These are phyloP conservation scores for Panagrolaimus sp. DNA, from an alignment of 1,140 invertebrate species.

Conservation along the genomic window DNA sequence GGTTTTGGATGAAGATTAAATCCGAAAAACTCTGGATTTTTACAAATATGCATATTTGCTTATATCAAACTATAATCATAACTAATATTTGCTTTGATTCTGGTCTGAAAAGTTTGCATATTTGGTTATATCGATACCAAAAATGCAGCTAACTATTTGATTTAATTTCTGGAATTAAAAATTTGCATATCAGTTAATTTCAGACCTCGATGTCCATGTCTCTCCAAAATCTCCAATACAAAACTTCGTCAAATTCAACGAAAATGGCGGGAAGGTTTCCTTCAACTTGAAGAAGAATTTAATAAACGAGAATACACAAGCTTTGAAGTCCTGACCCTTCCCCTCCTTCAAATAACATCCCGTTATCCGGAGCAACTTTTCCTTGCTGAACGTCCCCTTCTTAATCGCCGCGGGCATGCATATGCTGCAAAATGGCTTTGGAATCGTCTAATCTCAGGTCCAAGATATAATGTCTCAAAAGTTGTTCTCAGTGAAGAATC, in stretches of 20 bases:
- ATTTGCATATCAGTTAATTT: conserved; percentile 15
- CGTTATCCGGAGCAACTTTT: conserved; percentile 50
- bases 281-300: conserved; percentile 45
- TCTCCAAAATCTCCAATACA: conserved; percentile 34
- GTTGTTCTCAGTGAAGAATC: conserved; percentile 44
- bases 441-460: conserved; percentile 49
- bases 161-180: too few species aligned
- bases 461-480: conserved; percentile 46
- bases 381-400: conserved; percentile 39
- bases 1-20: too few species aligned
- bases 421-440: conserved; percentile 56
- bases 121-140: too few species aligned
- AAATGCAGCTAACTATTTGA: conserved; percentile 15
- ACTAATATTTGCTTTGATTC: too few species aligned
- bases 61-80: too few species aligned
- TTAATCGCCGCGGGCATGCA: conserved; percentile 46
- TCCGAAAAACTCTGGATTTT: too few species aligned
- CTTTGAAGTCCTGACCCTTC: conserved; percentile 44
- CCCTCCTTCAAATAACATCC: conserved; percentile 44
- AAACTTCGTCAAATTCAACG: conserved; percentile 41
- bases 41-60: too few species aligned
- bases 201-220: conserved; percentile 45
- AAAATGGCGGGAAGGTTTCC: conserved; percentile 29
- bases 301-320: conserved; percentile 43
- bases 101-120: not conserved